phyloP scores from a whole-genome alignment of 1,140 invertebrate genomes.

The Triops cancriformis region DNA sequence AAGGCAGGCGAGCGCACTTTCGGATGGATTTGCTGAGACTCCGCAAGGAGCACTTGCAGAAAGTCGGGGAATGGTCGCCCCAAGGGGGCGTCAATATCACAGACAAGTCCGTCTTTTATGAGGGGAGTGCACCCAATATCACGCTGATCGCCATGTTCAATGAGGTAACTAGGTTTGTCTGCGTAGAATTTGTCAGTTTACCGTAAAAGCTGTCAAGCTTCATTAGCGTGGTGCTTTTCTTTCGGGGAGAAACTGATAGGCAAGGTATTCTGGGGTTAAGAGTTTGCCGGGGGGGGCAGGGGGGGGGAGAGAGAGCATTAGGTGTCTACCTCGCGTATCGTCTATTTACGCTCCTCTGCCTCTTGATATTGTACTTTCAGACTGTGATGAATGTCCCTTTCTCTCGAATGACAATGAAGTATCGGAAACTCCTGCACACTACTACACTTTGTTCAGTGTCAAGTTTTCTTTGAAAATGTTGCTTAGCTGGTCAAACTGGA shows the following conservation, averaged over 20 bases:
- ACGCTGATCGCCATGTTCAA: slow-evolving; percentile 82
- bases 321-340: neutral
- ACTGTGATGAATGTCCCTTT: slow-evolving; percentile 22
- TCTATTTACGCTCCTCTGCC: neutral
- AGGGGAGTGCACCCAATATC: slow-evolving; percentile 71
- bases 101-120: slow-evolving; percentile 74
- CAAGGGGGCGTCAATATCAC: slow-evolving; percentile 66
- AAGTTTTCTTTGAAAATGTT: slow-evolving; percentile 26
- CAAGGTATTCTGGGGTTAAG: neutral
- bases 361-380: neutral
- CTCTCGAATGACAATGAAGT: slow-evolving; percentile 34
- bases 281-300: slow-evolving; percentile 39
- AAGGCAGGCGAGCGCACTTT: slow-evolving; percentile 71
- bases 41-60: slow-evolving; percentile 59
- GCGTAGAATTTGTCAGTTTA: neutral
- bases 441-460: slow-evolving; percentile 45
- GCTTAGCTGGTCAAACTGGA: neutral
- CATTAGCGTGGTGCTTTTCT: neutral
- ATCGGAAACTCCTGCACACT: slow-evolving; percentile 38
- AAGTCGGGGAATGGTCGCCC: slow-evolving; percentile 75
- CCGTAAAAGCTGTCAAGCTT: neutral
- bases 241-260: neutral
- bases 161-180: slow-evolving; percentile 53
- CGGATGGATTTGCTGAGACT: slow-evolving; percentile 77
- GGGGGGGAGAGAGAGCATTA: neutral